A percentile compares a stretch with the other conserved stretches of the same genome.
Conservation (phyloP, 2,113 vertebrate genomes). For the Strigops habroptila region DNA sequence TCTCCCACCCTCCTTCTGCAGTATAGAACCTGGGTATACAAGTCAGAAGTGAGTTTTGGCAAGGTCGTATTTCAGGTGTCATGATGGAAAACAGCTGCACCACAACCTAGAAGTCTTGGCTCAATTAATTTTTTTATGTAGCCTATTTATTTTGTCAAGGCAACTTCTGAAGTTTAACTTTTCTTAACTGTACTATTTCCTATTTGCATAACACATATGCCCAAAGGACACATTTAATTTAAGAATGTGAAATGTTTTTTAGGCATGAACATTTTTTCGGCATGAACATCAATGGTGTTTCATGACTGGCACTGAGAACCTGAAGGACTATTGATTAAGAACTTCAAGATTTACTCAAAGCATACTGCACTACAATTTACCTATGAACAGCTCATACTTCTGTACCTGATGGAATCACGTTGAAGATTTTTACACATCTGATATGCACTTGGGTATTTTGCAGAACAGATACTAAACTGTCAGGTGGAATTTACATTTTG, state of each 20-base stretch:
- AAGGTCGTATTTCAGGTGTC: background rate
- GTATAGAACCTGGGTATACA: background rate
- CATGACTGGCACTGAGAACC: background rate
- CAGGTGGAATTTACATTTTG: background rate
- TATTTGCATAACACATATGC: background rate
- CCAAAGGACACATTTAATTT: background rate
- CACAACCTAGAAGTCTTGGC: background rate
- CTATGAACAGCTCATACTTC: background rate
- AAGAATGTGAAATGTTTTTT: background rate
- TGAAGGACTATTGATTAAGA: background rate
- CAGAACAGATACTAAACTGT: background rate
- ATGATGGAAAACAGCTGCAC: background rate
- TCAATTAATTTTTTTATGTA: background rate
- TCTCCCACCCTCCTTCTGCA: background rate
- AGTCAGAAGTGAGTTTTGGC: background rate
- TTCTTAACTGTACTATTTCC: background rate
- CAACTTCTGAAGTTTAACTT: background rate
- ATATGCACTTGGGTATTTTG: background rate
- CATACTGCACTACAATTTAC: background rate
- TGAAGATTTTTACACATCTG: background rate
- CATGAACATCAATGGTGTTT: background rate
- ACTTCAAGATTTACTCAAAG: background rate
- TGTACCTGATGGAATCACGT: background rate
- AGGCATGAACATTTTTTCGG: background rate
- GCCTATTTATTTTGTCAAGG: background rate